Evolutionary conservation across 2,888 invertebrate genomes (phyloP).

Genomic region (Frankliniella fusca): DNA sequence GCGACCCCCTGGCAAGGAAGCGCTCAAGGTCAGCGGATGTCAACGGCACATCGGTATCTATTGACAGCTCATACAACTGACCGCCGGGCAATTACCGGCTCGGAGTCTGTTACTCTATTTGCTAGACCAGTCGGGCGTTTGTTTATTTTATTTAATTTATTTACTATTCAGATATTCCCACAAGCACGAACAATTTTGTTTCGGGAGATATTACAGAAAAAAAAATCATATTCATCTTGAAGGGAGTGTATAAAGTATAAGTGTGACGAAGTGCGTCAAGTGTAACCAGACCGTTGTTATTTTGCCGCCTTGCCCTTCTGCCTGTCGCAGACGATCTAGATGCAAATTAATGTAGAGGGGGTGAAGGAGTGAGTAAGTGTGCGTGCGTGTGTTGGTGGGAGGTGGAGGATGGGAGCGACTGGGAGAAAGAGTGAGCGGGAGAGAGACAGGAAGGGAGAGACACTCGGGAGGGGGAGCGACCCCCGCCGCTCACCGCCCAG

Average conservation of each 20-base stretch:
- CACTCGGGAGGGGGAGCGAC: neutral
- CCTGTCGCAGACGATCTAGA: slow-evolving; percentile 1
- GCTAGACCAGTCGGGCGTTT: neutral
- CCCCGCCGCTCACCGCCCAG: neutral
- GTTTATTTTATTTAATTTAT: too few relatives aligned
- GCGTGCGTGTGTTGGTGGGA: neutral
- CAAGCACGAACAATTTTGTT: too few relatives aligned
- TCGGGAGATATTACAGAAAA: too few relatives aligned
- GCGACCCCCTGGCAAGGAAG: neutral
- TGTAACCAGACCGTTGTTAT: neutral
- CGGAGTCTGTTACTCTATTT: too few relatives aligned
- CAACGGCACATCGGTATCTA: neutral
- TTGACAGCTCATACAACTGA: neutral
- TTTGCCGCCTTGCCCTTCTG: neutral
- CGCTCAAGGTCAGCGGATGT: neutral
- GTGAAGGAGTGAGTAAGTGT: neutral
- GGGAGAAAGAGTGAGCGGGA: neutral
- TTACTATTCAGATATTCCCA: too few relatives aligned
- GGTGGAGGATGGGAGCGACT: neutral
- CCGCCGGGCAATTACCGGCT: neutral
- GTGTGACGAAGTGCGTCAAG: neutral
- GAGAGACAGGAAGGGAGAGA: neutral
- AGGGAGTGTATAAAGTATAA: too few relatives aligned
- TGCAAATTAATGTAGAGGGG: neutral
- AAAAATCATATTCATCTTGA: too few relatives aligned